Base-by-base conservation (phyloP, 2,888 invertebrate genomes). In the Andrena fulva region DNA sequence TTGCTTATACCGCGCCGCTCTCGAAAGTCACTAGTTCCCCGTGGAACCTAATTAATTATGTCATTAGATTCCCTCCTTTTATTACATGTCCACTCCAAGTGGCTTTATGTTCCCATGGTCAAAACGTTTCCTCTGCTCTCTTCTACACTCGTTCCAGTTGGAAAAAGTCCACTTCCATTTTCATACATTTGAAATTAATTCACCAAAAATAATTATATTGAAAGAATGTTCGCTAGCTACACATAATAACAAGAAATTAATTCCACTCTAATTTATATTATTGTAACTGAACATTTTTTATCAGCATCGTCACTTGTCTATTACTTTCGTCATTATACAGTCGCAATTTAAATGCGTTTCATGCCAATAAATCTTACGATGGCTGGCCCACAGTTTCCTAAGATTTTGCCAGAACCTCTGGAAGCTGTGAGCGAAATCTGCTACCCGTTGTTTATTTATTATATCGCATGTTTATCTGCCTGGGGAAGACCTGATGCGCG, bases 401-500 rank as follows among this genome's bases (percentile, higher is more conserved):
- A 29, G 0, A 59, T 35, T n/a, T 12, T n/a, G 8, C 16, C 1
- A 0, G 29, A 29, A 20, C 4, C 10, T 3, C 0, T 1, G 10
- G 5, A 7, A 56, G 12, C n/a, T 42, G n/a, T 3, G 3, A 12
- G 12, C 7, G 12, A 50, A 50, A 24, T 56, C 5, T n/a, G 8
- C 24, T 10, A 42, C 35, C 12, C 54, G 52, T 80, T 81, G 75
- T 82, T 88, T 87, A 77, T 86, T 85, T 77, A 80, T 82, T 81
- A 81, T 54, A 69, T 71, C 56, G 72, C 81, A 75, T 88, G 82
- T 87, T 85, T 87, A 85, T 85, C 24, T 33, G 69, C 59, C 68
- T 78, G 60, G 87, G 71, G 80, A 74, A 84, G 82, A 84, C 73
- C 72, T 85, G 89, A 88, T 69, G 80, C 85, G 88, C 88, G 88